A percentile compares a stretch with the other conserved stretches of the same genome.
Evolutionary conservation across 2,113 vertebrate species (phyloP).

Genomic region (Dendropsophus ebraccatus): DNA sequence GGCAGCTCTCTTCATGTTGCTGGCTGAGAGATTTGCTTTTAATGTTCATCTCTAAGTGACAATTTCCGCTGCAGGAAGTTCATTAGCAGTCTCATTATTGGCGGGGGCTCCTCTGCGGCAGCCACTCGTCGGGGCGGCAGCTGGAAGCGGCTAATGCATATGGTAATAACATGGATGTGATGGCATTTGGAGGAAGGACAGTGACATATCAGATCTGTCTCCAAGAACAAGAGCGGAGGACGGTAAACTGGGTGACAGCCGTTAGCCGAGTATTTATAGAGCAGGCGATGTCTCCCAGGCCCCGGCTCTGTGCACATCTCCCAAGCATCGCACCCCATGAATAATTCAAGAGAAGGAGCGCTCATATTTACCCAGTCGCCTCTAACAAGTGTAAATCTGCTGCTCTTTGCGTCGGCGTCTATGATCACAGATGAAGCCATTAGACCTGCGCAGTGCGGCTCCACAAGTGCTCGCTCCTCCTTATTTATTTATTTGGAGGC

Average conservation of each 20-base stretch:
- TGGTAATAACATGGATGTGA: constrained; percentile 68
- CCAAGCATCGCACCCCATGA: constrained; percentile 45
- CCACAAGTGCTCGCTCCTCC: background rate
- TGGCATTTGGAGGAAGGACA: constrained; percentile 64
- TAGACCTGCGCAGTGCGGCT: background rate
- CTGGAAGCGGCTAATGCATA: constrained; percentile 64
- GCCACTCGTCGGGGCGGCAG: constrained; percentile 55
- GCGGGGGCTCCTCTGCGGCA: constrained; percentile 66
- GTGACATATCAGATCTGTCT: constrained; percentile 64
- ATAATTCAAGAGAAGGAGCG: constrained; percentile 61
- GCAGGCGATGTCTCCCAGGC: constrained; percentile 37
- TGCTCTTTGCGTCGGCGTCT: background rate
- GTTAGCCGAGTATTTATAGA: constrained; percentile 67
- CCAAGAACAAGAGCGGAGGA: constrained; percentile 13
- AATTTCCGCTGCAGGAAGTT: constrained; percentile 65
- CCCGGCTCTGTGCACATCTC: constrained; percentile 15
- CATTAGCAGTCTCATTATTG: constrained; percentile 72
- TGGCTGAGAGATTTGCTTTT: constrained; percentile 59
- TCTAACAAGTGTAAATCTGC: constrained; percentile 18
- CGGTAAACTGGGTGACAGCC: constrained; percentile 64
- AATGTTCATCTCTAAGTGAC: constrained; percentile 59
- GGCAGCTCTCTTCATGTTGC: background rate
- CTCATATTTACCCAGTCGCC: background rate
- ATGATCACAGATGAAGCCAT: background rate
- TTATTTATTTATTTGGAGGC: background rate